phyloP scores from a whole-genome alignment of 2,113 vertebrate genomes.

The Erpornis zantholeuca region DNA sequence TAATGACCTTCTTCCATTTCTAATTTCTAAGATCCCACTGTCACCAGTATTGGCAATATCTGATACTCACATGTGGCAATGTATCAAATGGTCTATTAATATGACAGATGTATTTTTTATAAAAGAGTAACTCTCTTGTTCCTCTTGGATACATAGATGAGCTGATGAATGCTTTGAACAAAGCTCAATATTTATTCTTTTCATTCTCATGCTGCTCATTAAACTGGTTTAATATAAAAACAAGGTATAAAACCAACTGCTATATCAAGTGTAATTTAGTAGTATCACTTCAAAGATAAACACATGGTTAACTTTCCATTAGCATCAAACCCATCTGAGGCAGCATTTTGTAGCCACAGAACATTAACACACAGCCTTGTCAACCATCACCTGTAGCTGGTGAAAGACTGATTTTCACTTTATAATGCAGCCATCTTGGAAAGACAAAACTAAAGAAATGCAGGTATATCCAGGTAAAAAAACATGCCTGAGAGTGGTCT shows the following conservation, averaged over 20 bases:
- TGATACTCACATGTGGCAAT: slow-evolving; percentile 5
- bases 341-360: slow-evolving; percentile 48
- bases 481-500: slow-evolving; percentile 7
- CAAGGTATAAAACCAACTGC: neutral
- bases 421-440: slow-evolving; percentile 4
- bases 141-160: neutral
- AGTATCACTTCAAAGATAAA: slow-evolving; percentile 52
- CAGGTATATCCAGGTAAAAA: slow-evolving; percentile 52
- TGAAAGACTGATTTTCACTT: slow-evolving; percentile 53
- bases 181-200: neutral
- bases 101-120: slow-evolving; percentile 1
- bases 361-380: slow-evolving; percentile 34
- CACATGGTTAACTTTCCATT: slow-evolving; percentile 23
- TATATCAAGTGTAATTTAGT: neutral
- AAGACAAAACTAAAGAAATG: slow-evolving; percentile 38
- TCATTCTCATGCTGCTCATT: slow-evolving; percentile 21
- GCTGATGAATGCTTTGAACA: slow-evolving; percentile 6
- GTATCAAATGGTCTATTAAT: slow-evolving; percentile 32
- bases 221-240: neutral
- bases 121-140: neutral
- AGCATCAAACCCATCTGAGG: slow-evolving; percentile 44
- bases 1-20: neutral
- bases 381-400: slow-evolving; percentile 36
- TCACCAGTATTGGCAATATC: slow-evolving; percentile 18
- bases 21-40: slow-evolving; percentile 6